These are phyloP conservation scores for Ditula angustiorana DNA, from an alignment of 2,888 invertebrate species.

Conservation along the genomic window DNA sequence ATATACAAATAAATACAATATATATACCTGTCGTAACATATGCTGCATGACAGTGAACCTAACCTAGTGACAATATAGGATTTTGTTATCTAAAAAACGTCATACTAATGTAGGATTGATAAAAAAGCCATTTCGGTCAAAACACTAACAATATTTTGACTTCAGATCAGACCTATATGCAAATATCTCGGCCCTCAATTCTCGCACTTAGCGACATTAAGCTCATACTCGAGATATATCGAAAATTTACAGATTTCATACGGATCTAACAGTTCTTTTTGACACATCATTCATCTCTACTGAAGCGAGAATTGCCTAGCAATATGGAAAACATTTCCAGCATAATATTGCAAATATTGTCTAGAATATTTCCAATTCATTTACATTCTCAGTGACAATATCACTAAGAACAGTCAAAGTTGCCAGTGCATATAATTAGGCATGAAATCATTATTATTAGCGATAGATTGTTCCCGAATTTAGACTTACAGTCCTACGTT, in stretches of 20 bases:
- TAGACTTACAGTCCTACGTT: background rate
- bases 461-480: background rate
- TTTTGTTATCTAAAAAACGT: background rate
- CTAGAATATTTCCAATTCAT: background rate
- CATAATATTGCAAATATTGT: background rate
- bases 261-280: too few relatives aligned
- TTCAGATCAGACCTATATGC: too few relatives aligned
- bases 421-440: too few relatives aligned
- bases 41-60: conserved; percentile 13
- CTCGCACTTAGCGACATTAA: too few relatives aligned
- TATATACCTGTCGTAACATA: conserved; percentile 36
- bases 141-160: too few relatives aligned
- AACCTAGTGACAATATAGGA: background rate
- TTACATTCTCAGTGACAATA: background rate
- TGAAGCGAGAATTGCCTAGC: too few relatives aligned
- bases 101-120: background rate
- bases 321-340: background rate
- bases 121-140: background rate
- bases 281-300: too few relatives aligned
- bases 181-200: too few relatives aligned
- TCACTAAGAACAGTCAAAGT: too few relatives aligned
- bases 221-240: too few relatives aligned
- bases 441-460: too few relatives aligned
- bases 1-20: conserved; percentile 47
- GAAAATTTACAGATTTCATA: too few relatives aligned